phyloP scores from a whole-genome alignment of 2,113 vertebrate species.

The Cisticola juncidis region DNA sequence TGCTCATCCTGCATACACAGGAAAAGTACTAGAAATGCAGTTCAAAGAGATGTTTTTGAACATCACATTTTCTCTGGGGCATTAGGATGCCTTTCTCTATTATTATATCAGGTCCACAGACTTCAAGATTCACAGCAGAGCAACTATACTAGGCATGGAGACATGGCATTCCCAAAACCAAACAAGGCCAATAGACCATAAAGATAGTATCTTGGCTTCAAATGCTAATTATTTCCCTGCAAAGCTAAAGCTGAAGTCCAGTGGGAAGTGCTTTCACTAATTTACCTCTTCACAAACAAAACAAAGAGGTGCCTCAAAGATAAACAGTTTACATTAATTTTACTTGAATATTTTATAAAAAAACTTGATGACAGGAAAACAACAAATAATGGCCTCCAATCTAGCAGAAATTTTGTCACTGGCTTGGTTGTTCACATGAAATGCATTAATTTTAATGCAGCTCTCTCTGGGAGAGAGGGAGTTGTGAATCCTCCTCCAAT shows the following conservation, averaged over 20 bases:
- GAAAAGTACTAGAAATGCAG: neutral
- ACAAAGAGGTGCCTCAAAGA: neutral
- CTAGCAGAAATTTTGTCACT: neutral
- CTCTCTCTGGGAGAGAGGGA: neutral
- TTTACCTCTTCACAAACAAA: slow-evolving; percentile 7
- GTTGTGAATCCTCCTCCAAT: neutral
- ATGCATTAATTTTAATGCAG: neutral
- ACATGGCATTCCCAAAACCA: neutral
- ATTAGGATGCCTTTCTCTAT: neutral
- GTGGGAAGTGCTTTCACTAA: neutral
- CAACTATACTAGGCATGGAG: neutral
- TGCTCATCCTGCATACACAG: neutral
- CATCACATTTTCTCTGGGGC: neutral
- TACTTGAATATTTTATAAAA: neutral
- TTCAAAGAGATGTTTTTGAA: neutral
- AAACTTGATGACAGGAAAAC: neutral
- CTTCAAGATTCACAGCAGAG: neutral
- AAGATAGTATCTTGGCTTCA: neutral
- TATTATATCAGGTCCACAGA: neutral
- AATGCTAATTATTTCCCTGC: neutral
- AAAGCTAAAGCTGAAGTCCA: neutral
- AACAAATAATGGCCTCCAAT: neutral
- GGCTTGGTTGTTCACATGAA: neutral
- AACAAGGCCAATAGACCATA: neutral
- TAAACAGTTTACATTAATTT: neutral